Evolutionary conservation across 2,113 vertebrate species (phyloP).

Genomic region (Ctenomys sociabilis): DNA sequence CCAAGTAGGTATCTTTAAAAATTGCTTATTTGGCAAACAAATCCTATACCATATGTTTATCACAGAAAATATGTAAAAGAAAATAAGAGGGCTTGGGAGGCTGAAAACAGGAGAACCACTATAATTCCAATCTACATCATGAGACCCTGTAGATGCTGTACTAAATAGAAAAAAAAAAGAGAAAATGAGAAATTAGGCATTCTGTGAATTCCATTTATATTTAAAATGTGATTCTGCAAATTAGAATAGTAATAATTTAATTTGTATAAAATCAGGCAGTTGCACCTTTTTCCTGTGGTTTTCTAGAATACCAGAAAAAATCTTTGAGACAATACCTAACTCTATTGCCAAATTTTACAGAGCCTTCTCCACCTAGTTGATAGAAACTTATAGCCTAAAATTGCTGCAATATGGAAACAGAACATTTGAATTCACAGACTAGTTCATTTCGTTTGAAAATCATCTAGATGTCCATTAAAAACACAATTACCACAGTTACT

Average conservation of each 20-base stretch:
- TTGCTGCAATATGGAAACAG: background rate
- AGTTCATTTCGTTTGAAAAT: slow-evolving; percentile 28
- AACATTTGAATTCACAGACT: slow-evolving; percentile 21
- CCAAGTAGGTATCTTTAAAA: background rate
- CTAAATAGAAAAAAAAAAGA: no score
- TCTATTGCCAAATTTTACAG: slow-evolving; percentile 20
- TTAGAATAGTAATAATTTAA: slow-evolving; percentile 30
- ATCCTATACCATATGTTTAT: slow-evolving; percentile 31
- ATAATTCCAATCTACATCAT: no score
- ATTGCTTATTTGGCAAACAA: slow-evolving; percentile 46
- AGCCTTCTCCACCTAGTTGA: background rate
- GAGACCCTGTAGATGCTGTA: no score
- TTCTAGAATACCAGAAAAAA: slow-evolving; percentile 51
- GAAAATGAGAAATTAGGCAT: background rate
- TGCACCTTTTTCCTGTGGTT: slow-evolving; percentile 46
- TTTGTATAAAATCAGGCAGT: slow-evolving; percentile 54
- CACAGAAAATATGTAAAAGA: slow-evolving; percentile 35
- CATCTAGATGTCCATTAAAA: slow-evolving; percentile 23
- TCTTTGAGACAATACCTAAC: slow-evolving; percentile 31
- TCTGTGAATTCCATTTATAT: slow-evolving; percentile 51
- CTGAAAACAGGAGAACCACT: no score
- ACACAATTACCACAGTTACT: background rate
- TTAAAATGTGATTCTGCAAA: slow-evolving; percentile 48
- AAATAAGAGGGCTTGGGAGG: background rate
- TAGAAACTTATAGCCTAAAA: slow-evolving; percentile 34